Percentiles rank a stretch among this genome's conserved stretches.
These are phyloP conservation scores for Dilophus febrilis DNA, from an alignment of 2,888 invertebrate genomes.

Conservation along the genomic window DNA sequence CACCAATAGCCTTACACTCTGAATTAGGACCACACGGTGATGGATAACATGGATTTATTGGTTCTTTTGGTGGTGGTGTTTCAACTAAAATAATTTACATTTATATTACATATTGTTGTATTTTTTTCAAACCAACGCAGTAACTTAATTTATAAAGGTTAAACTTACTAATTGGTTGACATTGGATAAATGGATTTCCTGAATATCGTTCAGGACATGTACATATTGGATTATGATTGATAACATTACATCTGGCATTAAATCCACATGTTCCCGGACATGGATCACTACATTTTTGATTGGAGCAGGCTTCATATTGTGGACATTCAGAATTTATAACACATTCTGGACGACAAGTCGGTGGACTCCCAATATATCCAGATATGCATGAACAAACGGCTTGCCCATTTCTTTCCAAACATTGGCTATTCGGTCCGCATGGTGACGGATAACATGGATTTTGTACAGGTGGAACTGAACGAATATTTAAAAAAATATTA, in stretches of 20 bases:
- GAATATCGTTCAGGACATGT: slow-evolving; percentile 43
- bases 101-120: no score
- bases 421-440: slow-evolving; percentile 46
- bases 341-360: slow-evolving; percentile 55
- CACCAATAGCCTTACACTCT: slow-evolving; percentile 55
- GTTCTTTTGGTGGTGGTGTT: slow-evolving; percentile 39
- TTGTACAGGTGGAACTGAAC: slow-evolving; percentile 23
- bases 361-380: slow-evolving; percentile 44
- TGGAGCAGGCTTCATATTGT: slow-evolving; percentile 49
- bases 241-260: slow-evolving; percentile 56
- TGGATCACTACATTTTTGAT: slow-evolving; percentile 54
- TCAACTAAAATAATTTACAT: slow-evolving; percentile 32
- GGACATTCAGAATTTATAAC: slow-evolving; percentile 54
- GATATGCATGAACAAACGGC: slow-evolving; percentile 52
- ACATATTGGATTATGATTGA: slow-evolving; percentile 59
- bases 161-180: slow-evolving; percentile 32
- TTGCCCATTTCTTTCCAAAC: slow-evolving; percentile 42
- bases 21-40: slow-evolving; percentile 76
- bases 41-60: slow-evolving; percentile 48
- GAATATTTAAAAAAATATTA: no score
- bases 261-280: slow-evolving; percentile 55
- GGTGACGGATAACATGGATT: slow-evolving; percentile 42
- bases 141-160: slow-evolving; percentile 37
- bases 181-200: slow-evolving; percentile 49
- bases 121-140: neutral